Percentiles rank a stretch among this genome's conserved stretches.
Evolutionary conservation across 2,888 invertebrate species (phyloP).

Genomic region (Kryphioiulus occultus): DNA sequence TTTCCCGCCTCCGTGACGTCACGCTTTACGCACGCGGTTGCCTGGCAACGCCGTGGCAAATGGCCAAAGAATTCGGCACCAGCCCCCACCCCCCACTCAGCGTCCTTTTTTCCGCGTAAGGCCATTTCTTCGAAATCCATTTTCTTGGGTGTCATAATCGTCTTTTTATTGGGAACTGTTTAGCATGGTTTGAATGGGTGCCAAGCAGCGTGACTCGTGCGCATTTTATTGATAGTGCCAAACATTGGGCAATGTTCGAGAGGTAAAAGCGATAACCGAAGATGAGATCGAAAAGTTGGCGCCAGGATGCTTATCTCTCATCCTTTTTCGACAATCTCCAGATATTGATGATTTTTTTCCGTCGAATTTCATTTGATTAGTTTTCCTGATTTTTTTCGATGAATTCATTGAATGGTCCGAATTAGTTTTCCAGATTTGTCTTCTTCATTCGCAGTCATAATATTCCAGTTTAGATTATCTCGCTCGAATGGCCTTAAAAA

Average conservation of each 20-base stretch:
- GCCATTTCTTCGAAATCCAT: background rate
- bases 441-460: no score
- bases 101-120: background rate
- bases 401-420: background rate
- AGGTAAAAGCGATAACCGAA: background rate
- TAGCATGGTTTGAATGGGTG: constrained; percentile 8
- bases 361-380: no score
- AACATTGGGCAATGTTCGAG: background rate
- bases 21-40: constrained; percentile 12
- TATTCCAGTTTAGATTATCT: no score
- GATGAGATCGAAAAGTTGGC: background rate
- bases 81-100: background rate
- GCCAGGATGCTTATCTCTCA: background rate
- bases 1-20: constrained; percentile 22
- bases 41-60: background rate
- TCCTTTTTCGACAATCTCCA: no score
- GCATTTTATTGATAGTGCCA: background rate
- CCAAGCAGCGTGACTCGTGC: background rate
- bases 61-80: background rate
- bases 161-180: background rate
- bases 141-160: background rate
- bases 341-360: no score
- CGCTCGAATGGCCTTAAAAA: background rate
- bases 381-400: background rate
- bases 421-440: background rate